Percentiles rank a stretch among this genome's conserved stretches.
These are phyloP conservation scores for Eptatretus atami DNA, from an alignment of 2,797 vertebrate genomes.

Conservation along the genomic window DNA sequence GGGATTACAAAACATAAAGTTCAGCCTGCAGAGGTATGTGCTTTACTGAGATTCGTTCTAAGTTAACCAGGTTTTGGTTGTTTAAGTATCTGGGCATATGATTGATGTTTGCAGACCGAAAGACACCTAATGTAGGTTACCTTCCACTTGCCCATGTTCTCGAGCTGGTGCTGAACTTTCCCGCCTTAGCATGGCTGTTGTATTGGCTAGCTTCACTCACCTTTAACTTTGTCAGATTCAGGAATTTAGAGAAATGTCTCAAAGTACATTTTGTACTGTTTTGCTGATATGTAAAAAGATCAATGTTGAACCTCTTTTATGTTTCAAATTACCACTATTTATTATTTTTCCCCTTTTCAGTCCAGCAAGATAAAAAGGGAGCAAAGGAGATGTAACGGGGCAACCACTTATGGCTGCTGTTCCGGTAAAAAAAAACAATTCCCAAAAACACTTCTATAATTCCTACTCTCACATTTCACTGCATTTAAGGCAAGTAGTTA, in stretches of 20 bases:
- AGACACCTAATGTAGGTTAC: slow-evolving; percentile 81
- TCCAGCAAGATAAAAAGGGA: slow-evolving; percentile 87
- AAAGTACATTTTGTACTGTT: too few relatives aligned
- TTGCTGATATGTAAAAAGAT: too few relatives aligned
- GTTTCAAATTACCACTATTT: too few relatives aligned
- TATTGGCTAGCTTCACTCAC: slow-evolving; percentile 83
- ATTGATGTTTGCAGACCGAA: slow-evolving; percentile 21
- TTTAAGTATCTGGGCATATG: too few relatives aligned
- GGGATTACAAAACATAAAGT: too few relatives aligned
- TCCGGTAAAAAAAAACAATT: slow-evolving; percentile 43
- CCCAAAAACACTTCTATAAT: too few relatives aligned
- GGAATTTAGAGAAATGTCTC: slow-evolving; percentile 15
- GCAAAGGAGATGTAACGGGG: slow-evolving; percentile 45
- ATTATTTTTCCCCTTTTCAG: slow-evolving; percentile 14
- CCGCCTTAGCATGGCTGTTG: slow-evolving; percentile 74
- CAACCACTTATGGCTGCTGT: slow-evolving; percentile 71
- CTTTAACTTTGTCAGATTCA: slow-evolving; percentile 78
- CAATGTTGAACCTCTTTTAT: too few relatives aligned
- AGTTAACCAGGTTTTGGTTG: too few relatives aligned
- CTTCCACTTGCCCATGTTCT: slow-evolving; percentile 78
- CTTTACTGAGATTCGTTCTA: too few relatives aligned
- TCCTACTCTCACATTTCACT: too few relatives aligned
- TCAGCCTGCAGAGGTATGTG: too few relatives aligned
- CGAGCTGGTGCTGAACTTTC: slow-evolving; percentile 84
- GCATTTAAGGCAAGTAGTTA: too few relatives aligned